Evolutionary conservation across 2,113 vertebrate genomes (phyloP).

Genomic region (Turdus rufiventris): DNA sequence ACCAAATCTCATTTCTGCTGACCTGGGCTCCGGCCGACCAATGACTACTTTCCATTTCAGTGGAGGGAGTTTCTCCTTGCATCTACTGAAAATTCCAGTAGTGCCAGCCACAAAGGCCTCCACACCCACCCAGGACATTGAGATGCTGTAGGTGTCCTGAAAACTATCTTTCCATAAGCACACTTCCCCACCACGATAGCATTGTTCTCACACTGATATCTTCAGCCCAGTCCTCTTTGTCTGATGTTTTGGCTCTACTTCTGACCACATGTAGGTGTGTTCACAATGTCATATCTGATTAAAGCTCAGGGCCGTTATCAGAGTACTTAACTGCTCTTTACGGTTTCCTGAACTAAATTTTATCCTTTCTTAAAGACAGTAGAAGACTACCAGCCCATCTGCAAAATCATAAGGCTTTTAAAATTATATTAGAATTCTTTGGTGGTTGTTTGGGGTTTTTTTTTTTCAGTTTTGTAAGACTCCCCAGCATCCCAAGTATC

Average conservation of each 20-base stretch:
- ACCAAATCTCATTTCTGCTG: neutral
- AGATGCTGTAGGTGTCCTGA: neutral
- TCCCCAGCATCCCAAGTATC: neutral
- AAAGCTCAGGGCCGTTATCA: neutral
- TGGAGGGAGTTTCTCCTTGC: neutral
- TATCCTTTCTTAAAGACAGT: neutral
- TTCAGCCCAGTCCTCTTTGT: neutral
- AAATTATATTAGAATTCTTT: neutral
- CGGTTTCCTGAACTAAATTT: neutral
- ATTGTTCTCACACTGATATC: neutral
- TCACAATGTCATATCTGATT: neutral
- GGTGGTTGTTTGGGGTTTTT: no score
- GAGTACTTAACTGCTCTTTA: neutral
- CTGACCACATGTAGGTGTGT: rapidly evolving
- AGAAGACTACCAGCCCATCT: neutral
- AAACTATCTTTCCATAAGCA: neutral
- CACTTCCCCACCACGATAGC: neutral
- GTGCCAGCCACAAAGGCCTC: neutral
- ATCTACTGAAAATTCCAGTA: neutral
- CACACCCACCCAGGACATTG: rapidly evolving
- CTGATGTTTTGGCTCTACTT: neutral
- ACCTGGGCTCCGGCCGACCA: neutral
- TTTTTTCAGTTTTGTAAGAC: neutral
- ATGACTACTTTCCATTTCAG: neutral
- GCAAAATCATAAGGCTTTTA: neutral